Conservation (phyloP, 2,797 vertebrate species). For the Trachurus trachurus region DNA sequence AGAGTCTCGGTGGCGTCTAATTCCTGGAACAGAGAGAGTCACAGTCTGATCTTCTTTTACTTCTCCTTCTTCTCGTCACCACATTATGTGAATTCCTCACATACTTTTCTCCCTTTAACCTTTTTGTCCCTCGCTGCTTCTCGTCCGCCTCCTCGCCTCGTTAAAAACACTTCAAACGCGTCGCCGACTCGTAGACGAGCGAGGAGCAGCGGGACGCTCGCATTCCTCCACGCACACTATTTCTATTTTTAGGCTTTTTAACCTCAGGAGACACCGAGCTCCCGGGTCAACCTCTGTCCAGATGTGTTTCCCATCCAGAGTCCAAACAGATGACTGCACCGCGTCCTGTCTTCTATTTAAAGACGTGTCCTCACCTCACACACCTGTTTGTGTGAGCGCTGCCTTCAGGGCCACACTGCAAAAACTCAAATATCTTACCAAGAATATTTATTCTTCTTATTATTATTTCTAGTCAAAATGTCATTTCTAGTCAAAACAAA, state of each 20-base stretch:
- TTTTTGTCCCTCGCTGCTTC: conserved; percentile 30
- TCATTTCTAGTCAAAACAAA: too few species aligned
- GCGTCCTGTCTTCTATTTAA: conserved; percentile 57
- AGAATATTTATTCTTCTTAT: too few species aligned
- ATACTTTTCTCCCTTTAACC: not conserved
- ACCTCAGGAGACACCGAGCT: conserved; percentile 35
- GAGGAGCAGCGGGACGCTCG: conserved; percentile 13
- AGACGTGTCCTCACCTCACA: conserved; percentile 44
- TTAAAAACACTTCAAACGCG: conserved; percentile 63
- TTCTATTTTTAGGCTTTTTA: conserved; percentile 75
- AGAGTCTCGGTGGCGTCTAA: too few species aligned
- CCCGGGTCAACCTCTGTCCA: conserved; percentile 50
- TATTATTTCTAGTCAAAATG: too few species aligned
- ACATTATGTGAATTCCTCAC: conserved; percentile 4
- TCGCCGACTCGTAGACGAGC: conserved; percentile 16
- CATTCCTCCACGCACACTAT: conserved; percentile 9
- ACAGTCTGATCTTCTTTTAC: not conserved
- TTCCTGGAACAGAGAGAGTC: too few species aligned
- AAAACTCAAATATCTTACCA: too few species aligned
- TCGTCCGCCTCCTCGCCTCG: conserved; percentile 37
- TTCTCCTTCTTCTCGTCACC: not conserved
- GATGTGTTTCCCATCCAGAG: conserved; percentile 65
- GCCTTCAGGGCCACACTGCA: not conserved
- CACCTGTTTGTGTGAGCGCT: conserved; percentile 39
- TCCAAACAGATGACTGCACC: conserved; percentile 57